phyloP scores from a whole-genome alignment of 92 coral and sea anemone genomes.

The Montipora capitata region DNA sequence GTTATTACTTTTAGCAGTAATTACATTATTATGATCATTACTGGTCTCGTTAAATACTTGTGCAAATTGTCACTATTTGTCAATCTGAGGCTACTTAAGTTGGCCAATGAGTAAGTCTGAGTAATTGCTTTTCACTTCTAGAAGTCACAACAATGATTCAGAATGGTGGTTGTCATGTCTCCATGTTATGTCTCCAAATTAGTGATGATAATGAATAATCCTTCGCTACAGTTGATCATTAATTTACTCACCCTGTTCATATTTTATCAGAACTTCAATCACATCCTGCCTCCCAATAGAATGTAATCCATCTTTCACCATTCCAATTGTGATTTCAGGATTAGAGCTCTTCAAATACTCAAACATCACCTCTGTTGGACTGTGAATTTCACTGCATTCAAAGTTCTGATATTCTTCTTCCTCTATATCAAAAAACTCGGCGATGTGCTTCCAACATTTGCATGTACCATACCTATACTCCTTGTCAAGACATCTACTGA shows the following conservation, averaged over 20 bases:
- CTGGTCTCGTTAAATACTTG: too few relatives aligned
- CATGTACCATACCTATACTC: not conserved
- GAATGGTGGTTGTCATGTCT: not conserved
- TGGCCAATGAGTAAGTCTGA: not conserved
- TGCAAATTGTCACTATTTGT: too few relatives aligned
- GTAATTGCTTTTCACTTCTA: not conserved
- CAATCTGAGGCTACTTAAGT: too few relatives aligned
- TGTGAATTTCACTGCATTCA: not conserved
- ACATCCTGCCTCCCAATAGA: slow-evolving; percentile 6
- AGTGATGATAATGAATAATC: not conserved
- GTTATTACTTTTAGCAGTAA: too few relatives aligned
- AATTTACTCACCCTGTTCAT: not conserved
- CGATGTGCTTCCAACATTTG: slow-evolving; percentile 37
- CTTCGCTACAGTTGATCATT: not conserved
- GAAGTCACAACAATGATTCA: not conserved
- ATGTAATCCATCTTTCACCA: not conserved
- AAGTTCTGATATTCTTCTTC: not conserved
- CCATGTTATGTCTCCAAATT: not conserved
- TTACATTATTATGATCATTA: too few relatives aligned
- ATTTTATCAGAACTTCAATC: not conserved
- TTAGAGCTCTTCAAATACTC: not conserved
- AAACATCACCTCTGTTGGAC: slow-evolving; percentile 6
- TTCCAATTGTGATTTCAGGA: slow-evolving; percentile 1
- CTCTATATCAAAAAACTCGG: not conserved
- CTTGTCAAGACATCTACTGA: slow-evolving; percentile 10